Conservation (phyloP, 2,797 vertebrate genomes). For the Chelon labrosus region DNA sequence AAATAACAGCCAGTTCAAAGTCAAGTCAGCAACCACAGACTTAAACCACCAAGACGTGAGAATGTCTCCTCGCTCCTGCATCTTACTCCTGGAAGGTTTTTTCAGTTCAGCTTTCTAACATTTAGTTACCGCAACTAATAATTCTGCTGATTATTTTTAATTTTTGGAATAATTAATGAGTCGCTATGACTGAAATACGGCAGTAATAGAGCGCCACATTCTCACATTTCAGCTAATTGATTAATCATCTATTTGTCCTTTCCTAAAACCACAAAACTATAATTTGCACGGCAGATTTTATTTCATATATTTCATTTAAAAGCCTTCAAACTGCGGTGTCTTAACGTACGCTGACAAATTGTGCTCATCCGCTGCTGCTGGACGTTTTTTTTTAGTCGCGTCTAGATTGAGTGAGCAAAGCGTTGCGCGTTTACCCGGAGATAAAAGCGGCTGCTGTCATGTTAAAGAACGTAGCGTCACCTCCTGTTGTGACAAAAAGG, state of each 20-base stretch:
- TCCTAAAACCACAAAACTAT: no score
- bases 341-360: slow-evolving; percentile 38
- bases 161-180: background rate
- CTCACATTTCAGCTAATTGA: background rate
- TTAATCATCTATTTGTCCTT: background rate
- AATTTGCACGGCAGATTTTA: background rate
- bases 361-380: slow-evolving; percentile 23
- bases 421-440: slow-evolving; percentile 5
- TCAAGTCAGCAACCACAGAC: background rate
- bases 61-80: background rate
- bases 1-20: background rate
- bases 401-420: slow-evolving; percentile 14
- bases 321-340: background rate
- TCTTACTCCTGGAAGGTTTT: background rate
- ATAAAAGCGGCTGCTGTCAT: slow-evolving; percentile 9
- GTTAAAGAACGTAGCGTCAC: slow-evolving; percentile 19
- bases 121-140: background rate
- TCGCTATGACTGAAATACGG: background rate
- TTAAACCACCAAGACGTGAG: background rate
- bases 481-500: slow-evolving; percentile 1
- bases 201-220: background rate
- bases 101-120: background rate
- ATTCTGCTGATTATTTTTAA: background rate
- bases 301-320: background rate
- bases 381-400: slow-evolving; percentile 11